Percentiles rank a stretch among this genome's conserved stretches.
Conservation (phyloP, 2,888 invertebrate species). For the Notodonta dromedarius region DNA sequence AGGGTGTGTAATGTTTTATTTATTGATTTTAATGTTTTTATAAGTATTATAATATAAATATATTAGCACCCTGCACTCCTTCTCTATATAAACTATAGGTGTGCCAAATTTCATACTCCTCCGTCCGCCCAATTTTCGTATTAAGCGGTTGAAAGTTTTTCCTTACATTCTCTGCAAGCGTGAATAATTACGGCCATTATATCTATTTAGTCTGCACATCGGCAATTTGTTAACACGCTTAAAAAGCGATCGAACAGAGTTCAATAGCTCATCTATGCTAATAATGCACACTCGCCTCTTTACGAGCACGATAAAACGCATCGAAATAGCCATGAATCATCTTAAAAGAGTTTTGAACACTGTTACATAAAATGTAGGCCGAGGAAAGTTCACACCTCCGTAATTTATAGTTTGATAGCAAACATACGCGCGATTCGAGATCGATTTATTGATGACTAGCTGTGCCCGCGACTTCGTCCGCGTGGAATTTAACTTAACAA, state of each 20-base stretch:
- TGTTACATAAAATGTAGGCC: conserved; percentile 61
- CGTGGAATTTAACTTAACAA: too few species aligned
- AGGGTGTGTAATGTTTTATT: too few species aligned
- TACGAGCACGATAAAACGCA: conserved; percentile 46
- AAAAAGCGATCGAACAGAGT: conserved; percentile 25
- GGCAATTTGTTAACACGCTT: conserved; percentile 25
- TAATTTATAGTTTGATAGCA: conserved; percentile 33
- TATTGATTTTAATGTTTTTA: too few species aligned
- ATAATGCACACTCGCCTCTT: conserved; percentile 19
- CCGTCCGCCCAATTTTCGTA: too few species aligned
- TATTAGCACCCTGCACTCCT: too few species aligned
- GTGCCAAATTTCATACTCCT: too few species aligned
- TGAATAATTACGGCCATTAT: background rate
- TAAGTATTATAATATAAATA: too few species aligned
- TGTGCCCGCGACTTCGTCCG: too few species aligned
- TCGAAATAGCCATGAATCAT: conserved; percentile 56
- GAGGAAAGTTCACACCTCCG: conserved; percentile 55
- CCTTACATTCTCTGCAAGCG: background rate
- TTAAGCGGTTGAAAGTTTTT: too few species aligned
- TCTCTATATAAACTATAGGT: too few species aligned
- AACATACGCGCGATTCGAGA: conserved; percentile 9
- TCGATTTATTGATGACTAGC: conserved; percentile 10
- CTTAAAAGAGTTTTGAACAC: conserved; percentile 46
- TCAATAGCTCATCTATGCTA: conserved; percentile 27
- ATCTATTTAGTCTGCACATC: conserved; percentile 16